Percentiles rank a stretch among this genome's conserved stretches.
Evolutionary conservation across 1,140 invertebrate species (phyloP).

Genomic region (Neodiprion lecontei): DNA sequence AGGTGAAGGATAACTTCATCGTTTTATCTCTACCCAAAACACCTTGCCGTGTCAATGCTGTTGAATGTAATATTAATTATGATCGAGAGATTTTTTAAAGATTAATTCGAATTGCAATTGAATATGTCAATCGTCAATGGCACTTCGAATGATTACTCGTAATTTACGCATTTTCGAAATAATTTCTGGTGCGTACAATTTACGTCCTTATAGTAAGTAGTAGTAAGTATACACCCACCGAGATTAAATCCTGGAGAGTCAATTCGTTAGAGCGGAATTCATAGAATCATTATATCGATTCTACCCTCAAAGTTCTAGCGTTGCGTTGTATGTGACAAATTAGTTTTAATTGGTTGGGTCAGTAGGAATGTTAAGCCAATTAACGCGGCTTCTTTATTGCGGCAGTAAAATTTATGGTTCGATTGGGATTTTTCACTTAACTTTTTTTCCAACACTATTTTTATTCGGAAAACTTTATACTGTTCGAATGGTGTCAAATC

Average conservation of each 20-base stretch:
- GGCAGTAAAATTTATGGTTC: not conserved
- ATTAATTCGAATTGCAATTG: not conserved
- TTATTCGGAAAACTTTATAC: too few species aligned
- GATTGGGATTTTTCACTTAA: not conserved
- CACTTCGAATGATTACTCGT: not conserved
- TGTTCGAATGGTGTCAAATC: too few species aligned
- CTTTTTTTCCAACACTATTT: too few species aligned
- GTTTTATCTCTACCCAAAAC: not conserved
- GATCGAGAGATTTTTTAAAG: not conserved
- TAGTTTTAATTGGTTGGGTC: not conserved
- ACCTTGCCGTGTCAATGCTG: not conserved
- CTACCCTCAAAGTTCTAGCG: not conserved
- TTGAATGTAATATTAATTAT: not conserved
- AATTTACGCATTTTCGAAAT: not conserved
- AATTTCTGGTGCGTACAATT: too few species aligned
- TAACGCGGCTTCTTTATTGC: not conserved
- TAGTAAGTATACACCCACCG: too few species aligned
- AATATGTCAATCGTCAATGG: not conserved
- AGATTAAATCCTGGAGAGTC: not conserved
- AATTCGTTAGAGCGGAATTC: not conserved
- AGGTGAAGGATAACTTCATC: not conserved
- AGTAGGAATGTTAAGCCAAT: not conserved
- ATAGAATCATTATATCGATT: not conserved
- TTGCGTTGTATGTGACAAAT: conserved; percentile 7
- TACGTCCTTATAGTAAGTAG: too few species aligned